phyloP scores from a whole-genome alignment of 2,888 invertebrate genomes.

The Nemotelus nigrinus region DNA sequence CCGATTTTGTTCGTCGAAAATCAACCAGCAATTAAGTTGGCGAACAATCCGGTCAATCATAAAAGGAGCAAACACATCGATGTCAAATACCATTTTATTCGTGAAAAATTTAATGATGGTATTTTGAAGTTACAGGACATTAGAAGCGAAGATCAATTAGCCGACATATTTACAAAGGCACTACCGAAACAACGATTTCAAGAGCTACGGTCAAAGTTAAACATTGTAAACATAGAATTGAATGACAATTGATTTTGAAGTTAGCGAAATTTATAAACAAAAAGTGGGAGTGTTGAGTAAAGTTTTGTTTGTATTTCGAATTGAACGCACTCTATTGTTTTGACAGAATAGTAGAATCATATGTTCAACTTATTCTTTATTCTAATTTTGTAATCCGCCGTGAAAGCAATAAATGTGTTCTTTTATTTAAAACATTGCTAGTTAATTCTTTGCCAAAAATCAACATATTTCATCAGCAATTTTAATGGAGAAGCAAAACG shows the following conservation, averaged over 20 bases:
- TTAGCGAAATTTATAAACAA: background rate
- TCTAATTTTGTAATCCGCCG: too few relatives aligned
- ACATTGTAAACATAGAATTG: conserved; percentile 11
- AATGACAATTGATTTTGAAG: conserved; percentile 9
- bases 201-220: conserved; percentile 3
- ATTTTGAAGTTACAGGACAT: conserved; percentile 33
- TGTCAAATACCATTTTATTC: conserved; percentile 43
- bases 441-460: too few relatives aligned
- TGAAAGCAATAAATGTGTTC: too few relatives aligned
- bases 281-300: conserved; percentile 18
- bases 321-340: background rate
- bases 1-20: conserved; percentile 46
- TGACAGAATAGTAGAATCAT: background rate
- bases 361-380: too few relatives aligned
- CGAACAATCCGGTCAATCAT: conserved; percentile 48
- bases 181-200: conserved; percentile 3
- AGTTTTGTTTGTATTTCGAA: background rate
- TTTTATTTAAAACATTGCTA: too few relatives aligned
- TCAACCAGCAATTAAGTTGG: conserved; percentile 47
- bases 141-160: background rate
- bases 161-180: conserved; percentile 33
- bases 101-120: conserved; percentile 31
- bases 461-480: too few relatives aligned
- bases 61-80: conserved; percentile 49
- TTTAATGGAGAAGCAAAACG: too few relatives aligned